Percentiles rank a stretch among this genome's conserved stretches.
phyloP scores from a whole-genome alignment of 2,113 vertebrate genomes.

The Lamprologus lemairii region DNA sequence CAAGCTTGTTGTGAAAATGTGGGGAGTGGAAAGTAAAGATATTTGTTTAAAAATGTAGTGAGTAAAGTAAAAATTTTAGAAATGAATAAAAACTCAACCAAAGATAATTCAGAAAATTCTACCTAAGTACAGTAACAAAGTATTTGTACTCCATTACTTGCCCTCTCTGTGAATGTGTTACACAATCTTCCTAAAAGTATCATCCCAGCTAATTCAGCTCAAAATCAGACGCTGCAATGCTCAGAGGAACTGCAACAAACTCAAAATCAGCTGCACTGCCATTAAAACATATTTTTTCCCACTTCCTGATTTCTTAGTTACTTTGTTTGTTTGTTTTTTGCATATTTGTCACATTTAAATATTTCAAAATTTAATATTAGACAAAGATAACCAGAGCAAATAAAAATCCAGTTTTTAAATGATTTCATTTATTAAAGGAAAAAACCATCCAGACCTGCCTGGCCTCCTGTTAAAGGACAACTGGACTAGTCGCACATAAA shows the following conservation, averaged over 20 bases:
- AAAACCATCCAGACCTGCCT: not conserved
- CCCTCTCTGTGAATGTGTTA: not conserved
- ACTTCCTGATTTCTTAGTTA: not conserved
- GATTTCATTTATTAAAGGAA: not conserved
- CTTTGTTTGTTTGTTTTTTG: not conserved
- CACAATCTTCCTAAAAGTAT: not conserved
- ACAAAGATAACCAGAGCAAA: not conserved
- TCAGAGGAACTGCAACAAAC: not conserved
- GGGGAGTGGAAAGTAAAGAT: not conserved
- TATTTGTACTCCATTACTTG: not conserved
- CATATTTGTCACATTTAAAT: not conserved
- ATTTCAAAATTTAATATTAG: not conserved
- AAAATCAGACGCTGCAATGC: not conserved
- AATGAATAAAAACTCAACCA: not conserved
- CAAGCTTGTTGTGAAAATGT: not conserved
- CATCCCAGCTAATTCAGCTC: not conserved
- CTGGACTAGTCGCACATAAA: not conserved
- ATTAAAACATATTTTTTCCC: rapidly evolving
- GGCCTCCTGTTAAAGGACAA: not conserved
- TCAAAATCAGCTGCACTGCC: not conserved
- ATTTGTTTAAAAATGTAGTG: not conserved
- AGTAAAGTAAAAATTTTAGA: not conserved
- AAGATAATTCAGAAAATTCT: not conserved
- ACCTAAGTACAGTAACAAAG: not conserved
- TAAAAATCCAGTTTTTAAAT: not conserved